Percentiles rank a stretch among this genome's conserved stretches.
phyloP scores from a whole-genome alignment of 2,888 invertebrate genomes.

The Frankliniella intonsa region DNA sequence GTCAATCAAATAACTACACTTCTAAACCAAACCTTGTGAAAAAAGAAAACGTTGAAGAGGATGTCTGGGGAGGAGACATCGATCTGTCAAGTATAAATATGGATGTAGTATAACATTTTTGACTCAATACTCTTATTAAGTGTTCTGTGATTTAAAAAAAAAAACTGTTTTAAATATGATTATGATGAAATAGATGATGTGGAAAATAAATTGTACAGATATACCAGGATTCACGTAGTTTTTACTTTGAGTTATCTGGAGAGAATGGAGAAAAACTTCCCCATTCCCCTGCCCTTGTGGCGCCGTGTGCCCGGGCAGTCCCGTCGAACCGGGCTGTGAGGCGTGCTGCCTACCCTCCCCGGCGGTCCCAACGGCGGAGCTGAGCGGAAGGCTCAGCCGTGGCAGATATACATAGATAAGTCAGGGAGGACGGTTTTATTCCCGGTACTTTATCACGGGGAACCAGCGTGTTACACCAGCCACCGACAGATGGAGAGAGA shows the following conservation, averaged over 20 bases:
- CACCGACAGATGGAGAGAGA: slow-evolving; percentile 8
- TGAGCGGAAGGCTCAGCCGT: not conserved
- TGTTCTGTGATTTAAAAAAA: not conserved
- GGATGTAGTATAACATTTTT: not conserved
- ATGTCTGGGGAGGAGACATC: not conserved
- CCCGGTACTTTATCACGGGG: not conserved
- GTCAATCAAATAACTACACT: not conserved
- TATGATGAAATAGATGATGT: not conserved
- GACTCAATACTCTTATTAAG: not conserved
- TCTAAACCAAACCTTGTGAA: not conserved
- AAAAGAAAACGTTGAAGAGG: not conserved
- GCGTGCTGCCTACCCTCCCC: not conserved
- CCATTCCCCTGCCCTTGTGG: too few relatives aligned
- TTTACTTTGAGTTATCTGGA: not conserved
- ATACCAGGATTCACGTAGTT: not conserved
- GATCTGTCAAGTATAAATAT: not conserved
- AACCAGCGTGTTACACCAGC: slow-evolving; percentile 10
- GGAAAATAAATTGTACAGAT: too few relatives aligned
- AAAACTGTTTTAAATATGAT: not conserved
- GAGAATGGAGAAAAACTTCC: too few relatives aligned
- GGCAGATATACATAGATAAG: slow-evolving; percentile 26
- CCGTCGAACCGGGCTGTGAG: not conserved
- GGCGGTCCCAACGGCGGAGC: not conserved
- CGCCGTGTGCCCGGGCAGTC: not conserved
- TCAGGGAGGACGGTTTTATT: slow-evolving; percentile 20